Evolutionary conservation across 2,113 vertebrate genomes (phyloP), one percentile per base, ranked within the genome.

Genomic region (Prochilodus magdalenae): DNA sequence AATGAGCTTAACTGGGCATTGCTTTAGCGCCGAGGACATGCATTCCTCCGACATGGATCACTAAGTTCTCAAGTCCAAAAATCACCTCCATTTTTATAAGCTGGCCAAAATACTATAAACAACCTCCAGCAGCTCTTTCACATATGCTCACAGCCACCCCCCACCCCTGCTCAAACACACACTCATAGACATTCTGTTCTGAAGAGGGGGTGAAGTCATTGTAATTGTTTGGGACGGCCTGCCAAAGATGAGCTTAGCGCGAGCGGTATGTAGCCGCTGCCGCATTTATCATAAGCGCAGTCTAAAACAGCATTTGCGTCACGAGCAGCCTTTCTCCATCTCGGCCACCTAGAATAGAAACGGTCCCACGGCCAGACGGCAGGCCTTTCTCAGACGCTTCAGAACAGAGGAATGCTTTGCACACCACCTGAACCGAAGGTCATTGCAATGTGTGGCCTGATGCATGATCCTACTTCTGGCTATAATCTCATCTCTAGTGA

Each of bases 191-290:
- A 30, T 51, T 65, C 67, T 22, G 49, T 27, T 33, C 47, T n/a
- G 12, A 11, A 73, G 59, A 67, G 49, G 63, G 47, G 71, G 60
- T 84, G 83, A 87, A 59, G 81, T 88, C 83, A 86, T 85, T 86
- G 83, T 84, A 78, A 85, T 71, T 82, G 77, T 76, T 83, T 40
- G 27, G 59, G 13, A 72, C 30, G 16, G 13, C 14, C 29, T 73
- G 83, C 86, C 86, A 87, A 85, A 77, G 76, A 84, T 83, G 86
- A 87, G 77, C 72, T 30, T 72, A 87, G 40, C 12, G 24, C 33
- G 36, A 77, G 72, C 26, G 63, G 79, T 73, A 86, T 86, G 70
- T 51, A 40, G 60, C 44, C 55, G 29, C 72, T 57, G 72, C 67
- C 3, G 10, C n/a, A 18, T 86, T 67, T 80, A 72, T 80, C 72